A percentile compares a stretch with the other conserved stretches of the same genome.
Conservation (phyloP, 2,113 vertebrate species). For the Zeus faber region DNA sequence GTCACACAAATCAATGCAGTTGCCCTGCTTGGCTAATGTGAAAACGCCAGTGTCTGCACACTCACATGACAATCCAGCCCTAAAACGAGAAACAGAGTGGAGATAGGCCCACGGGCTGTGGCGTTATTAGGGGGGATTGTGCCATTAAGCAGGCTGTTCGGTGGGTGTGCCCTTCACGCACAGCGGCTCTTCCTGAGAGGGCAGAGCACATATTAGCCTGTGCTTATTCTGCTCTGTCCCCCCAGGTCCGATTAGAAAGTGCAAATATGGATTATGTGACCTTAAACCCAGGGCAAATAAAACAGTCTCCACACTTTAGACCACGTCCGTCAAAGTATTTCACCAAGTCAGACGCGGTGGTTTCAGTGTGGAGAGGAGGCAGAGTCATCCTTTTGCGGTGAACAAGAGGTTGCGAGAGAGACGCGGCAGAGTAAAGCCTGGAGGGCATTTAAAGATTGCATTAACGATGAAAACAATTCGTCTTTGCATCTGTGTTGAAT, state of each 20-base stretch:
- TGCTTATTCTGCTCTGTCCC: slow-evolving; percentile 19
- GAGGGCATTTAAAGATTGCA: slow-evolving; percentile 71
- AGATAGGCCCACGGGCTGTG: slow-evolving; percentile 38
- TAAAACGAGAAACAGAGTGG: slow-evolving; percentile 50
- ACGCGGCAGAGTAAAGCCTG: slow-evolving; percentile 29
- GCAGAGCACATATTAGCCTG: slow-evolving; percentile 22
- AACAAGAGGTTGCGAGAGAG: slow-evolving; percentile 22
- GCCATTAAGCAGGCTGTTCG: neutral
- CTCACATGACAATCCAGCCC: slow-evolving; percentile 46
- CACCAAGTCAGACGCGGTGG: neutral
- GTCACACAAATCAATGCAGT: slow-evolving; percentile 82
- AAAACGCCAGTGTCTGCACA: slow-evolving; percentile 76
- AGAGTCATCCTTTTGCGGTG: neutral
- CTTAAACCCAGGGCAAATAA: neutral
- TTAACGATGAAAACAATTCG: slow-evolving; percentile 78
- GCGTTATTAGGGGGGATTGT: neutral
- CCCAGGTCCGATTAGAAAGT: slow-evolving; percentile 7
- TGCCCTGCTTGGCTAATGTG: slow-evolving; percentile 82
- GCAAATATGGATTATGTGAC: slow-evolving; percentile 5
- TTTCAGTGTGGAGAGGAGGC: slow-evolving; percentile 14
- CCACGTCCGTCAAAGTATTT: neutral
- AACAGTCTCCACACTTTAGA: slow-evolving; percentile 3
- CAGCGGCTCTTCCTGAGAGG: slow-evolving; percentile 45
- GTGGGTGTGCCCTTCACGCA: slow-evolving; percentile 57
- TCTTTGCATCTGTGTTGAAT: slow-evolving; percentile 80